A percentile compares a stretch with the other conserved stretches of the same genome.
These are phyloP conservation scores for Labeo catla DNA, from an alignment of 2,113 vertebrate species.

Conservation along the genomic window DNA sequence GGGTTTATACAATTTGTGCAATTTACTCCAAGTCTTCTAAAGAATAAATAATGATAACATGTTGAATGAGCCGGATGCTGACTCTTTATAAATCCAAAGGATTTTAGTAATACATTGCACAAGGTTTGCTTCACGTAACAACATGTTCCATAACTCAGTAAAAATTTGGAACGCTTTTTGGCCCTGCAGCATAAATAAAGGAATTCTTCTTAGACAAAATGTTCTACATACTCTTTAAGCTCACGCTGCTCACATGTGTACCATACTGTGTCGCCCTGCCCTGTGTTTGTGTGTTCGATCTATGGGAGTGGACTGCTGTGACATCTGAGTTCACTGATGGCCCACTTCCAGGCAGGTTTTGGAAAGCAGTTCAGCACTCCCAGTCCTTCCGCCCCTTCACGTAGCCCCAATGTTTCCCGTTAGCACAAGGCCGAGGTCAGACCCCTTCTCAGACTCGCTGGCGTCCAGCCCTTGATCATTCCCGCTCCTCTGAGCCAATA, in stretches of 20 bases:
- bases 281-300: not conserved
- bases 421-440: slow-evolving; percentile 21
- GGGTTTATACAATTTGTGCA: not conserved
- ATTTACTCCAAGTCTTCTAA: not conserved
- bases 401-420: slow-evolving; percentile 15
- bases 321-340: slow-evolving; percentile 11
- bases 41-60: not conserved
- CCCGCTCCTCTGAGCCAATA: slow-evolving; percentile 15
- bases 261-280: not conserved
- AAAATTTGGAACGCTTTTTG: not conserved
- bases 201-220: not conserved
- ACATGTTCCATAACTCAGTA: slow-evolving; percentile 1
- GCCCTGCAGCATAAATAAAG: slow-evolving; percentile 7
- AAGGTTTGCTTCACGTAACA: not conserved
- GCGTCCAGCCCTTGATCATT: slow-evolving; percentile 22
- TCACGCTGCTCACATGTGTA: not conserved
- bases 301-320: not conserved
- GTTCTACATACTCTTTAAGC: not conserved
- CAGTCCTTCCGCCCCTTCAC: not conserved
- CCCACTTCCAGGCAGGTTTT: slow-evolving; percentile 4
- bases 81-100: not conserved
- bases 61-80: not conserved
- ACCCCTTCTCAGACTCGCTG: slow-evolving; percentile 39
- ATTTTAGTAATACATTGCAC: not conserved
- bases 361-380: not conserved